Conservation (phyloP, 37 sponge, comb jelly and placozoan genomes). For the Theonella swinhoei region DNA sequence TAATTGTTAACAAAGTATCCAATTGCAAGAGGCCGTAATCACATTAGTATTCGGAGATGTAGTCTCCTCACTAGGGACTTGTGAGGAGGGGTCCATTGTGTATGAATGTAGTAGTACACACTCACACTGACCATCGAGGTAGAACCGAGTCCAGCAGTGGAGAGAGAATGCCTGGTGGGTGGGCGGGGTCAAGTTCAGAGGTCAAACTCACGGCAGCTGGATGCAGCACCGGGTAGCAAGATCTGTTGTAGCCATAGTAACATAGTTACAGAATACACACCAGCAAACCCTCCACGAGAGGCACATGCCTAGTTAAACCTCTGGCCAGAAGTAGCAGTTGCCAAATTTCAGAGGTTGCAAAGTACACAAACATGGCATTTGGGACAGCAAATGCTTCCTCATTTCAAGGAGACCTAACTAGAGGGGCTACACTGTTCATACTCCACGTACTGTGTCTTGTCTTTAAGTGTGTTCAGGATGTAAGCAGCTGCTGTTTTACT, state of each 20-base stretch:
- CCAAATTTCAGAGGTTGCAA: too few relatives aligned
- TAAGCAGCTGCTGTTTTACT: constrained; percentile 39
- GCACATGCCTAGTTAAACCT: too few relatives aligned
- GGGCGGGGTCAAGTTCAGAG: background rate
- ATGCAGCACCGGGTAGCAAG: constrained; percentile 45
- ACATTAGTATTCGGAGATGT: too few relatives aligned
- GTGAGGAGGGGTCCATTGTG: background rate
- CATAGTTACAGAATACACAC: background rate
- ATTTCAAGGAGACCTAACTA: too few relatives aligned
- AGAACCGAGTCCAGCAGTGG: constrained; percentile 49
- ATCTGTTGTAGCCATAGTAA: background rate
- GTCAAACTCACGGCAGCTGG: constrained; percentile 27
- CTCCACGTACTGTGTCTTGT: background rate
- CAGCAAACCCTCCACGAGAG: too few relatives aligned
- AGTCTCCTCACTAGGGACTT: too few relatives aligned
- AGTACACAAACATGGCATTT: too few relatives aligned
- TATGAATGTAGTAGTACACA: background rate
- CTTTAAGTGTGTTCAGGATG: constrained; percentile 30
- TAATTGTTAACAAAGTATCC: too few relatives aligned
- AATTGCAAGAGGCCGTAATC: too few relatives aligned
- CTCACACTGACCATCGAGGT: background rate
- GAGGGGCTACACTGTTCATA: too few relatives aligned
- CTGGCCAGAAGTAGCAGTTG: too few relatives aligned
- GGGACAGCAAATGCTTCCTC: too few relatives aligned
- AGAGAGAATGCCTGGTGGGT: constrained; percentile 38